These are phyloP conservation scores for Conus betulinus DNA, from an alignment of 1,140 invertebrate species.

Conservation along the genomic window DNA sequence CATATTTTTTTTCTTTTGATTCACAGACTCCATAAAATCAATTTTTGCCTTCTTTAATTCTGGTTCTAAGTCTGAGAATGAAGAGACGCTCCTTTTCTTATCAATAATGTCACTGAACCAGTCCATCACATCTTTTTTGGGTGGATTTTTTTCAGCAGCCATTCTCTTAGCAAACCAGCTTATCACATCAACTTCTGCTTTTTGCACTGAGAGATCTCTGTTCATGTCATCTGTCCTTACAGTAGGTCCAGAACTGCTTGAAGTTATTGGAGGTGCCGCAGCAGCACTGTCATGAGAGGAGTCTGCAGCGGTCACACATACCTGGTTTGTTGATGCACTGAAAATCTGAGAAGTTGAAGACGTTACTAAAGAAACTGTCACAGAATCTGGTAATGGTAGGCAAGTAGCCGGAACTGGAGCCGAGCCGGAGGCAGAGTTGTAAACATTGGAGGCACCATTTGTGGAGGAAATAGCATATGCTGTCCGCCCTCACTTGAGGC, in stretches of 20 bases:
- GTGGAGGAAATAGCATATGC: not conserved
- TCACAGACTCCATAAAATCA: not conserved
- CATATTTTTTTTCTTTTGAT: not conserved
- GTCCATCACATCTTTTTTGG: constrained; percentile 1
- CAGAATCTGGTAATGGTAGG: not conserved
- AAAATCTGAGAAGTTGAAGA: too few species aligned
- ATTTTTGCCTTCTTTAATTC: not conserved
- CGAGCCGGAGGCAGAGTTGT: not conserved
- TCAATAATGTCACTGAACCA: constrained; percentile 22
- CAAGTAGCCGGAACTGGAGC: not conserved
- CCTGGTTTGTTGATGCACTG: not conserved
- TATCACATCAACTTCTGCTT: not conserved
- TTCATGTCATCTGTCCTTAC: not conserved
- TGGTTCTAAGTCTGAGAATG: not conserved
- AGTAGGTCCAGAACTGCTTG: not conserved
- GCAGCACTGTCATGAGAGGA: not conserved
- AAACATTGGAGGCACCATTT: not conserved
- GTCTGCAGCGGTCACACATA: not conserved
- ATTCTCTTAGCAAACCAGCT: not conserved
- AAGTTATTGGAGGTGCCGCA: not conserved
- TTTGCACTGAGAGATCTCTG: not conserved
- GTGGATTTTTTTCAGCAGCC: not conserved
- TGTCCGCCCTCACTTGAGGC: not conserved
- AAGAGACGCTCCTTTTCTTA: not conserved
- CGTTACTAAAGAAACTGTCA: too few species aligned